Conservation (phyloP, 2,888 invertebrate species). For the Ligdia adustata region DNA sequence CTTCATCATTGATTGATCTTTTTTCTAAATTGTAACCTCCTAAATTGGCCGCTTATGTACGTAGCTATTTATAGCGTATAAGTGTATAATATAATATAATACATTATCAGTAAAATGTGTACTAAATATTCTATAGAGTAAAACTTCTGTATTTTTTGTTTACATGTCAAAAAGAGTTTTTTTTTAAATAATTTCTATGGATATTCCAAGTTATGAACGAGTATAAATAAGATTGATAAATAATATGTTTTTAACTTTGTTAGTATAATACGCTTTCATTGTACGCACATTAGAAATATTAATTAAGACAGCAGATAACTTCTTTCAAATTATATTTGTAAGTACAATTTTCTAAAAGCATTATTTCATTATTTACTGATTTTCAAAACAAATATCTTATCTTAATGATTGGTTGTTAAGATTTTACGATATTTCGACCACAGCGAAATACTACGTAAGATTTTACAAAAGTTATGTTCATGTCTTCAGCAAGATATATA, state of each 20-base stretch:
- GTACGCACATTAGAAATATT: constrained; percentile 41
- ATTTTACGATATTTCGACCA: constrained; percentile 73
- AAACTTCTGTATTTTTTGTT: no score
- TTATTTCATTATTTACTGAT: no score
- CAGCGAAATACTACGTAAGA: constrained; percentile 66
- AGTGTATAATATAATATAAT: no score
- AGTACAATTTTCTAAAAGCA: constrained; percentile 34
- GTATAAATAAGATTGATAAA: constrained; percentile 37
- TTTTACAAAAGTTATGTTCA: constrained; percentile 44
- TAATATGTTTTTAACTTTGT: constrained; percentile 40
- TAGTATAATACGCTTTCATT: constrained; percentile 45
- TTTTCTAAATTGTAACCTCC: no score
- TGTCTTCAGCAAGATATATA: constrained; percentile 78
- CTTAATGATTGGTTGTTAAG: constrained; percentile 38
- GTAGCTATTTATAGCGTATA: no score
- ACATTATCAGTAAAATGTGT: no score
- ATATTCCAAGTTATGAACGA: constrained; percentile 31
- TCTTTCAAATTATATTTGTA: constrained; percentile 17
- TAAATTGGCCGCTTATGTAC: no score
- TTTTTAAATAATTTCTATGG: constrained; percentile 5
- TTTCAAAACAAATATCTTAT: background rate
- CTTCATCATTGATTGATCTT: no score
- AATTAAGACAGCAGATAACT: constrained; percentile 40
- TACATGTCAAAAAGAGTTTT: no score
- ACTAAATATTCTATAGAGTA: no score